Evolutionary conservation across 2,113 vertebrate species (phyloP).

Genomic region (Tinamus guttatus): DNA sequence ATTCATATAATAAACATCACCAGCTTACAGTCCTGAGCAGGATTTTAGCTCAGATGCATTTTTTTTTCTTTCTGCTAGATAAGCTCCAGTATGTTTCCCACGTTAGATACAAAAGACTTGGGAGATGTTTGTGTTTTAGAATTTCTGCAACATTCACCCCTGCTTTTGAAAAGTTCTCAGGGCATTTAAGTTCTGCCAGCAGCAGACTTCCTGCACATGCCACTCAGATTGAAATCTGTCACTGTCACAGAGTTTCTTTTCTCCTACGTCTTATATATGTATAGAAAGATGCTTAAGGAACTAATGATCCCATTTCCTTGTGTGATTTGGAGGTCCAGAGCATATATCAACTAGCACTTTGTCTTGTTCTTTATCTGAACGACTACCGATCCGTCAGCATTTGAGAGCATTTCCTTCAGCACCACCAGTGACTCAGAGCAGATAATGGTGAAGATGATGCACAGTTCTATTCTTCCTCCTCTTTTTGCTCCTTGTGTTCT

Average conservation of each 20-base stretch:
- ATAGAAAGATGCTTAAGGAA: background rate
- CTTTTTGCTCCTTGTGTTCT: background rate
- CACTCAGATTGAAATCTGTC: background rate
- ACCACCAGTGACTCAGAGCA: background rate
- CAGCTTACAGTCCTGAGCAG: background rate
- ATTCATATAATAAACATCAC: background rate
- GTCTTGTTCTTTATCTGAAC: background rate
- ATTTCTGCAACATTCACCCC: background rate
- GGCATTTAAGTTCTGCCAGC: background rate
- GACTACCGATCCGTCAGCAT: background rate
- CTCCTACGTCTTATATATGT: background rate
- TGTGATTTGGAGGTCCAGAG: background rate
- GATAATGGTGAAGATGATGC: background rate
- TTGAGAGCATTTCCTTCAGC: background rate
- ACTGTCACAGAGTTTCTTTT: background rate
- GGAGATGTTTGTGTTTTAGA: background rate
- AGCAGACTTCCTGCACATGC: background rate
- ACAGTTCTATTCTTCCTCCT: background rate
- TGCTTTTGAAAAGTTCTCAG: slow-evolving; percentile 2
- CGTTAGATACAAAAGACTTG: background rate
- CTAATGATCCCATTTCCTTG: background rate
- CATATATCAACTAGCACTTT: background rate
- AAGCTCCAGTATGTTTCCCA: background rate
- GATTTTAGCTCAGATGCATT: slow-evolving; percentile 28
- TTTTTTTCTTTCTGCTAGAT: slow-evolving; percentile 29